These are phyloP conservation scores for Linurgus olivaceus DNA, from an alignment of 2,797 vertebrate species.

Conservation along the genomic window DNA sequence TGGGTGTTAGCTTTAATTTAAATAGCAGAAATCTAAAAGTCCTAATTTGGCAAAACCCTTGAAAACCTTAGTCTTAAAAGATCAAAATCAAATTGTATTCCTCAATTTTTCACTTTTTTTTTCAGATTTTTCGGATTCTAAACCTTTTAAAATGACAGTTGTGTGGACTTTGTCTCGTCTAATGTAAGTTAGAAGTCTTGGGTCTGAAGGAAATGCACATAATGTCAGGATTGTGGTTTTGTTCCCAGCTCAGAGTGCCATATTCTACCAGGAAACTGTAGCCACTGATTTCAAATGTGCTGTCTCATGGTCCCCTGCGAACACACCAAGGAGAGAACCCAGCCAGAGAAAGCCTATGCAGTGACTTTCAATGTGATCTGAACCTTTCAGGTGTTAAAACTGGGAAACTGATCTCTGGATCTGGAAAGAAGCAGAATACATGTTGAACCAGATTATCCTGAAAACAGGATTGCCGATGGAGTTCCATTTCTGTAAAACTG, in stretches of 20 bases:
- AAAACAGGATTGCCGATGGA: not conserved
- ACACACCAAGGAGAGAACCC: not conserved
- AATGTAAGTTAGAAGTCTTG: not conserved
- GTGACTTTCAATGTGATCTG: not conserved
- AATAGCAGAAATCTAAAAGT: not conserved
- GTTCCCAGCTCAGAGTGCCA: not conserved
- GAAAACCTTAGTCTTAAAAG: not conserved
- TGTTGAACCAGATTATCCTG: not conserved
- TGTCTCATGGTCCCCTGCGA: not conserved
- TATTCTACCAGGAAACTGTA: not conserved
- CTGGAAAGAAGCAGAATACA: not conserved
- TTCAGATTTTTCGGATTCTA: not conserved
- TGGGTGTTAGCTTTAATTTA: not conserved
- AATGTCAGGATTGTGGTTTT: not conserved
- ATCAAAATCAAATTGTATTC: not conserved
- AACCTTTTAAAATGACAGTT: not conserved
- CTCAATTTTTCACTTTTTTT: not conserved
- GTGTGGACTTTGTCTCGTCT: accelerated
- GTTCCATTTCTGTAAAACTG: not conserved
- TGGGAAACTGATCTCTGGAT: not conserved
- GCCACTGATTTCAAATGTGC: not conserved
- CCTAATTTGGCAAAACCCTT: not conserved
- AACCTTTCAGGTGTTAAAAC: not conserved
- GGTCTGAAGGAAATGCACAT: not conserved
- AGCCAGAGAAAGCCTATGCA: not conserved